A percentile compares a stretch with the other conserved stretches of the same genome.
Conservation (phyloP, 2,113 vertebrate genomes). For the Genyomyrus donnyi region DNA sequence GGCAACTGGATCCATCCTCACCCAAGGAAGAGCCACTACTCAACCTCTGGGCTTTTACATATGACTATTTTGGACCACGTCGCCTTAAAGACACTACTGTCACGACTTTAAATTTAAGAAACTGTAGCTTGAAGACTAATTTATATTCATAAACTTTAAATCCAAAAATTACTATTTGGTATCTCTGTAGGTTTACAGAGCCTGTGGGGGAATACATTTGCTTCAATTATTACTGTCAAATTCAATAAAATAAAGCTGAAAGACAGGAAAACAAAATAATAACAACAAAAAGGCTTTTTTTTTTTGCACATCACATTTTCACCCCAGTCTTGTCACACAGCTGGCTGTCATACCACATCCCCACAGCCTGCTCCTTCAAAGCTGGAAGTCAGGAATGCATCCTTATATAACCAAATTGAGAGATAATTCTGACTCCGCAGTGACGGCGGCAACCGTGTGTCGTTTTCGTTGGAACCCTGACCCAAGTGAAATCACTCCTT, state of each 20-base stretch:
- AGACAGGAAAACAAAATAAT: constrained; percentile 5
- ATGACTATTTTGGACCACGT: neutral
- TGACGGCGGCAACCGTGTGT: neutral
- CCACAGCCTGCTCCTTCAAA: neutral
- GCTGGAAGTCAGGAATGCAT: neutral
- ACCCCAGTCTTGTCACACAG: neutral
- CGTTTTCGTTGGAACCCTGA: neutral
- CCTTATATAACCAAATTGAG: constrained; percentile 13
- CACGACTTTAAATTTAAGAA: neutral
- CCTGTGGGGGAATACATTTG: neutral
- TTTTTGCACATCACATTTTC: constrained; percentile 4
- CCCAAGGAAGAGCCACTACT: neutral
- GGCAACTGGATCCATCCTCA: neutral
- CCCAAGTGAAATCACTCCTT: constrained; percentile 3
- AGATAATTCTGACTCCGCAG: neutral
- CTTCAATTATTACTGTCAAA: constrained; percentile 1
- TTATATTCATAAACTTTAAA: neutral
- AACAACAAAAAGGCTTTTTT: neutral
- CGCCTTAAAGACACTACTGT: neutral
- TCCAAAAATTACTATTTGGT: neutral
- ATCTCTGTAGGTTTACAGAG: neutral
- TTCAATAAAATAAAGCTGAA: neutral
- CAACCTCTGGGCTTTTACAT: neutral
- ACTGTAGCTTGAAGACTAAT: neutral
- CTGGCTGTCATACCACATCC: neutral